These are phyloP conservation scores for Cryptophagus acutangulus DNA, from an alignment of 2,888 invertebrate species.

Conservation along the genomic window DNA sequence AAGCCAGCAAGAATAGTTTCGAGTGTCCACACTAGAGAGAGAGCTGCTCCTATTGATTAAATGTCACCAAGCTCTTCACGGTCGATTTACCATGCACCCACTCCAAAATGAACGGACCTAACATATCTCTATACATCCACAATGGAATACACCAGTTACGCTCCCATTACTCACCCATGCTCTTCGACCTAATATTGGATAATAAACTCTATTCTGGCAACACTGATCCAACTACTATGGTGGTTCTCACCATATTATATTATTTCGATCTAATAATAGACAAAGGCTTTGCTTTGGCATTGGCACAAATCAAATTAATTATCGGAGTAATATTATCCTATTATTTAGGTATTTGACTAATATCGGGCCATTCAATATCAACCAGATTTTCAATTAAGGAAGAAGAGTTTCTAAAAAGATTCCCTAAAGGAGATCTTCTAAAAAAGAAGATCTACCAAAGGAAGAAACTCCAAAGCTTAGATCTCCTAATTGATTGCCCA, in stretches of 20 bases:
- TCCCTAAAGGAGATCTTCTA: too few species aligned
- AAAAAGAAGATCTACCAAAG: too few species aligned
- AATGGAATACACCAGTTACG: slow-evolving; percentile 26
- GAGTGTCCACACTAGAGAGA: slow-evolving; percentile 26
- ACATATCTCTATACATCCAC: slow-evolving; percentile 26
- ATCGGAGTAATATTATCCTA: too few species aligned
- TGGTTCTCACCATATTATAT: too few species aligned
- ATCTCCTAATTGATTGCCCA: too few species aligned
- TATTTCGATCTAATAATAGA: too few species aligned
- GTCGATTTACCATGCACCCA: slow-evolving; percentile 43
- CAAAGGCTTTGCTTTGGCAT: neutral
- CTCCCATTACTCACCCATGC: slow-evolving; percentile 19
- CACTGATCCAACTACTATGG: too few species aligned
- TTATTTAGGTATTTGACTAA: too few species aligned
- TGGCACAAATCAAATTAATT: neutral
- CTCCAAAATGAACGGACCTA: slow-evolving; percentile 27
- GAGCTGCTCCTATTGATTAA: slow-evolving; percentile 40
- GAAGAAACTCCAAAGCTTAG: too few species aligned
- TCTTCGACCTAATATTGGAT: neutral
- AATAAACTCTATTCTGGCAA: neutral
- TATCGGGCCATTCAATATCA: too few species aligned
- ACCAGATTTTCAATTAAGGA: too few species aligned
- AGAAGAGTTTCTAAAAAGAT: too few species aligned
- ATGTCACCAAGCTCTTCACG: slow-evolving; percentile 45
- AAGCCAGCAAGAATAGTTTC: neutral